phyloP scores from a whole-genome alignment of 2,113 vertebrate genomes.

The Hippocampus comes region DNA sequence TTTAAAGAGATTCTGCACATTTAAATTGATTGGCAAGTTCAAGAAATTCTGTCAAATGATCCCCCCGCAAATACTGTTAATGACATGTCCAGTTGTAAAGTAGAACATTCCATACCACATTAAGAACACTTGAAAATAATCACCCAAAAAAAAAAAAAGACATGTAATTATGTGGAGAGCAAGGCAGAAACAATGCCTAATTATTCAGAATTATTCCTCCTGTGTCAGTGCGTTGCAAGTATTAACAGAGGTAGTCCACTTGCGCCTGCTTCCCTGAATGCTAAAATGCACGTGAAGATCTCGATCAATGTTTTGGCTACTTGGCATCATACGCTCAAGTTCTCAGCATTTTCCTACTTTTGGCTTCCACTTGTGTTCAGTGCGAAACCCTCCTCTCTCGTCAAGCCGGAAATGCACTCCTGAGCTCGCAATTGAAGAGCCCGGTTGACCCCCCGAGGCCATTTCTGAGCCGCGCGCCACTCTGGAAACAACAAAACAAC shows the following conservation, averaged over 20 bases:
- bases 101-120: not conserved
- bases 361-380: slow-evolving; percentile 41
- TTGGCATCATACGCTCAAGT: slow-evolving; percentile 58
- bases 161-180: not conserved
- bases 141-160: not conserved
- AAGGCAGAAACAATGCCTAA: not conserved
- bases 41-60: no score
- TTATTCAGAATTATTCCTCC: not conserved
- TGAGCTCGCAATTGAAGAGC: slow-evolving; percentile 48
- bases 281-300: slow-evolving; percentile 32
- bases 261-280: slow-evolving; percentile 4
- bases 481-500: slow-evolving; percentile 70
- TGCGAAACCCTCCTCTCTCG: slow-evolving; percentile 42
- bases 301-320: slow-evolving; percentile 48
- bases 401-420: slow-evolving; percentile 39
- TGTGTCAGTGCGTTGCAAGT: not conserved
- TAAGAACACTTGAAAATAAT: not conserved
- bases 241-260: slow-evolving; percentile 16
- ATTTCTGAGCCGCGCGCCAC: slow-evolving; percentile 48
- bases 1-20: no score
- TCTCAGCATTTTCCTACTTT: slow-evolving; percentile 36
- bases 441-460: slow-evolving; percentile 32
- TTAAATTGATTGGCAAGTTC: no score
- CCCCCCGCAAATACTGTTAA: no score
- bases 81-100: no score